phyloP scores from a whole-genome alignment of 2,113 vertebrate genomes.

The Psophia crepitans region DNA sequence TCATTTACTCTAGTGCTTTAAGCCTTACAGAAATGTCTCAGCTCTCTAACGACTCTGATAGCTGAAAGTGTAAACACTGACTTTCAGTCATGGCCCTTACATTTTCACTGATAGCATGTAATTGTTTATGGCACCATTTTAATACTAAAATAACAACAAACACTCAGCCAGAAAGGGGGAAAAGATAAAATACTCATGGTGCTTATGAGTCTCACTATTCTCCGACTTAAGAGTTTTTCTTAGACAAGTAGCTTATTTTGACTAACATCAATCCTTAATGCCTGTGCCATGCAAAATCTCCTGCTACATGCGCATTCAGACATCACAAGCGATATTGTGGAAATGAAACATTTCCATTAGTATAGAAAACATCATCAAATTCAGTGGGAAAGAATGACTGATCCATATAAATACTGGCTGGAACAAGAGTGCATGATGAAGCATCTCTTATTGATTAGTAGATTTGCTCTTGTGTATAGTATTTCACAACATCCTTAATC shows the following conservation, averaged over 20 bases:
- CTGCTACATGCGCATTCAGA: not conserved
- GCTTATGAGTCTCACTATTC: not conserved
- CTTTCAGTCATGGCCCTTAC: not conserved
- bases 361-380: not conserved
- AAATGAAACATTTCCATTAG: not conserved
- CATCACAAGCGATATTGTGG: not conserved
- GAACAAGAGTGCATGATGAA: slow-evolving; percentile 18
- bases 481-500: slow-evolving; percentile 41
- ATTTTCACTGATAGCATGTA: not conserved
- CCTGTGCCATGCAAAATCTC: not conserved
- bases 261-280: not conserved
- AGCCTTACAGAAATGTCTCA: not conserved
- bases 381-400: slow-evolving; percentile 3
- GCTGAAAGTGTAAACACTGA: not conserved
- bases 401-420: slow-evolving; percentile 14
- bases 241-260: not conserved
- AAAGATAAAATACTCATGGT: not conserved
- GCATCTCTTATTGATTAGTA: slow-evolving; percentile 24
- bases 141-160: not conserved
- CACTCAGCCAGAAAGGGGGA: not conserved
- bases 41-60: not conserved
- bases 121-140: not conserved
- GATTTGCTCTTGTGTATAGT: slow-evolving; percentile 5
- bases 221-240: not conserved
- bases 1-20: slow-evolving; percentile 35